Base-by-base conservation (phyloP, 2,113 vertebrate species). In the Numenius arquata region DNA sequence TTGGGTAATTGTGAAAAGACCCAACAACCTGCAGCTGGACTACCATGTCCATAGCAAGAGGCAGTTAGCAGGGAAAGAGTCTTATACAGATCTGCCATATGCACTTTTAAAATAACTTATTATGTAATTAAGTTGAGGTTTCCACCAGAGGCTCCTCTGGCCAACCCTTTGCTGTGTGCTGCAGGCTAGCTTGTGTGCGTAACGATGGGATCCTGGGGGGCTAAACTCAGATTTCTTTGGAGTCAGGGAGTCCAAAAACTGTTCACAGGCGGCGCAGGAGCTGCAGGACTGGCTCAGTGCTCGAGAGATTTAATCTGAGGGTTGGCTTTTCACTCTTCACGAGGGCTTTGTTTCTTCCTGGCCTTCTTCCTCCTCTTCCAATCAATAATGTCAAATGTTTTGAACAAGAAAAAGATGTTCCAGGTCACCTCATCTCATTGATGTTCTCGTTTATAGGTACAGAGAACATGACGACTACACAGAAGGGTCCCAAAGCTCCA, bases 401-500 rank as follows among this genome's bases (percentile, higher is more conserved):
- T 56, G 85, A 78, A 68, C 14, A 12, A 18, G 23, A 34, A 43
- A 26, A 62, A 67, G 81, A 30, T 58, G 78, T 58, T 83, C 41
- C 74, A n/a, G 59, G 17, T 75, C 59, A 63, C 62, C 53, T 83
- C 50, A 15, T n/a, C 36, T 30, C 56, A 27, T 12, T 25, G 47
- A 8, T 38, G 43, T 9, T 87, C 52, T 55, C 34, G 1, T 43
- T 67, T 70, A 20, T 30, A 58, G 67, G n/a, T 40, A 14, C 41
- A 50, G 63, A 62, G 62, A 38, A 53, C 19, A 62, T 52, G 40
- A 15, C 0, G 0, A 7, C 59, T 59, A 19, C 38, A 25, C 12
- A 26, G 74, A 70, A 76, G 38, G 75, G 55, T 55, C 85, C 52
- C 32, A 43, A 29, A 93, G 26, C 71, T 74, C n/a, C 36, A 8